Base-by-base conservation (phyloP, 2,888 invertebrate genomes). In the Acleris literana region DNA sequence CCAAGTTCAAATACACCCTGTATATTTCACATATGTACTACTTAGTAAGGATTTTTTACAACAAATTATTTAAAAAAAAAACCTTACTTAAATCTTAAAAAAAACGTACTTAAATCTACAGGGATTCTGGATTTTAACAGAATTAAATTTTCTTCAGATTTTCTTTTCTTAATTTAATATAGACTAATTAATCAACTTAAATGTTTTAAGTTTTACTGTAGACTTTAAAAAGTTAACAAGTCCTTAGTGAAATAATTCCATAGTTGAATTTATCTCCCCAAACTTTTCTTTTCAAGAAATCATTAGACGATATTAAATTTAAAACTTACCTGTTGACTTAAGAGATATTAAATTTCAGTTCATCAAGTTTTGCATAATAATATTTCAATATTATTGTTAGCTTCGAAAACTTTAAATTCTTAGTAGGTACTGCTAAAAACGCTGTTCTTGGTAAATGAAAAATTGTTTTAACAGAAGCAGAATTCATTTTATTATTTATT, bases 321-420 rank as follows among this genome's bases (percentile, higher is more conserved):
- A 1, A 13, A 46, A 46, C n/a, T 17, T 17, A 46, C 46, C 46
- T 46, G n/a, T 44, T 46, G n/a, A 46, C 46, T 3, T n/a, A 46
- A 46, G n/a, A 46, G 46, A 46, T 46, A 46, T 46, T 46, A 46
- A 46, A 46, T 46, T 46, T 17, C 46, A 46, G n/a, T 46, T 46
- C n/a, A 6, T 17, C 5, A 46, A 46, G 46, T 46, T 46, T n/a
- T n/a, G 46, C 46, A 39, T 39, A n/a, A n/a, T n/a, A n/a, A n/a
- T n/a, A 17, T 46, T 46, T 17, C 46, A 46, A 46, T 46, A 46
- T 46, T 46, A 17, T 17, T 46, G 16, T 46, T 16, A 17, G 44
- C 44, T 44, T 43, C 5, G 43, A 3, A 16, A 43, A 16, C 13
- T 43, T 44, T 5, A 16, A n/a, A n/a, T 44, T 44, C 16, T 44